Conservation (phyloP, 37 sponge, comb jelly and placozoan species). For the Halichondria panicea region DNA sequence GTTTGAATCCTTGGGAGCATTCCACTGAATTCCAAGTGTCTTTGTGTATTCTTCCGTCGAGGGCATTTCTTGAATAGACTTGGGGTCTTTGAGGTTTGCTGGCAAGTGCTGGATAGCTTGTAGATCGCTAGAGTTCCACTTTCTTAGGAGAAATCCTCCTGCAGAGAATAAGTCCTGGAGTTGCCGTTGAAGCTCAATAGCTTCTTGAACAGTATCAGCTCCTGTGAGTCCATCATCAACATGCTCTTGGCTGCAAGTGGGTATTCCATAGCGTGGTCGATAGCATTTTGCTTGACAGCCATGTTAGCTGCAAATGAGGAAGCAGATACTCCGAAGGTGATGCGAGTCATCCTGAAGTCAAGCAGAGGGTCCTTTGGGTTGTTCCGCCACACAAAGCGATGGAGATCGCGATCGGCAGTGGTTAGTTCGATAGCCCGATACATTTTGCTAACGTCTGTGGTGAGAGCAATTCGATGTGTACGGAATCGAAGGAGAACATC, state of each 20-base stretch:
- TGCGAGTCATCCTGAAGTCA: conserved; percentile 38
- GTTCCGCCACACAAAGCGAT: conserved; percentile 29
- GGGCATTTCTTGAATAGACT: conserved; percentile 28
- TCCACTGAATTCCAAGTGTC: conserved; percentile 58
- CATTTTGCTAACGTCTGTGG: conserved; percentile 31
- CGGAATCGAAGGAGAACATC: conserved; percentile 33
- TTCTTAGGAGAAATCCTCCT: conserved; percentile 30
- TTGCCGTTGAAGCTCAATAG: conserved; percentile 30
- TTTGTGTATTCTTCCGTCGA: conserved; percentile 35
- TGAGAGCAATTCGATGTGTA: conserved; percentile 19
- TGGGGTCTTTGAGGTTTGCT: conserved; percentile 9
- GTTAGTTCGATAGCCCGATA: conserved; percentile 11
- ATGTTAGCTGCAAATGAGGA: conserved; percentile 46
- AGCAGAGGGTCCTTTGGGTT: conserved; percentile 13
- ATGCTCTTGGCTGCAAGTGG: conserved; percentile 16
- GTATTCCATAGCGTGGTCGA: conserved; percentile 21
- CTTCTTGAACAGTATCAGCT: conserved; percentile 30
- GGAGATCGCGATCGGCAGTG: conserved; percentile 12
- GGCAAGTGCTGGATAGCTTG: conserved; percentile 16
- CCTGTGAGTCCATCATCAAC: conserved; percentile 36
- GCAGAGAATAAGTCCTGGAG: conserved; percentile 28
- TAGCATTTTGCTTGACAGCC: conserved; percentile 34
- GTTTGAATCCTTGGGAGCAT: conserved; percentile 21
- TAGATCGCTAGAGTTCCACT: conserved; percentile 39
- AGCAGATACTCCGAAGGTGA: conserved; percentile 39